These are phyloP conservation scores for Rhinolophus ferrumequinum DNA, from an alignment of 2,113 vertebrate genomes.

Conservation along the genomic window DNA sequence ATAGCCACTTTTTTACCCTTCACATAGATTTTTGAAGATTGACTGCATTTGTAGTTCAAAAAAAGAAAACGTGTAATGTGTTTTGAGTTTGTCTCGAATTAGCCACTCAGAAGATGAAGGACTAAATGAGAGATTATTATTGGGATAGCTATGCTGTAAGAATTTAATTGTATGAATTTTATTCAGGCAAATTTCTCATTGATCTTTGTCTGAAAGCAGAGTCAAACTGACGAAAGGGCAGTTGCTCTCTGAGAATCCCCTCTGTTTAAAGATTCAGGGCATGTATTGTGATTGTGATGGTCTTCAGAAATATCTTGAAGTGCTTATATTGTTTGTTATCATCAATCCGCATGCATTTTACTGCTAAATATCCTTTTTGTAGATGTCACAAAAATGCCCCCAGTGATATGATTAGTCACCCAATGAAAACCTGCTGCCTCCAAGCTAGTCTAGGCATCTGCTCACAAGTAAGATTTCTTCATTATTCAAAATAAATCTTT, in stretches of 20 bases:
- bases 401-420: conserved; percentile 63
- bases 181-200: conserved; percentile 54
- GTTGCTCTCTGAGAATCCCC: not conserved
- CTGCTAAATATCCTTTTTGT: conserved; percentile 62
- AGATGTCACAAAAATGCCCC: conserved; percentile 60
- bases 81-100: conserved; percentile 56
- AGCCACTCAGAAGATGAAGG: not conserved
- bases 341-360: conserved; percentile 58
- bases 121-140: conserved; percentile 59
- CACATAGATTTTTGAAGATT: not conserved
- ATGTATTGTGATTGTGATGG: not conserved
- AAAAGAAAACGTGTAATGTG: not conserved
- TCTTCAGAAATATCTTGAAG: not conserved
- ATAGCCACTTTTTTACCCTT: not conserved
- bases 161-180: conserved; percentile 47
- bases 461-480: conserved; percentile 50
- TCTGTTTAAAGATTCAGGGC: conserved; percentile 15
- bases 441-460: conserved; percentile 63
- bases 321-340: conserved; percentile 20
- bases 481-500: conserved; percentile 67
- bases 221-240: conserved; percentile 47
- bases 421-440: conserved; percentile 67
- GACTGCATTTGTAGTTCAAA: not conserved
- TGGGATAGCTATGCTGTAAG: not conserved
- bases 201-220: conserved; percentile 53